A percentile compares a stretch with the other conserved stretches of the same genome.
These are phyloP conservation scores for Mnemiopsis leidyi DNA, from an alignment of 37 sponge, comb jelly and placozoan species.

Conservation along the genomic window DNA sequence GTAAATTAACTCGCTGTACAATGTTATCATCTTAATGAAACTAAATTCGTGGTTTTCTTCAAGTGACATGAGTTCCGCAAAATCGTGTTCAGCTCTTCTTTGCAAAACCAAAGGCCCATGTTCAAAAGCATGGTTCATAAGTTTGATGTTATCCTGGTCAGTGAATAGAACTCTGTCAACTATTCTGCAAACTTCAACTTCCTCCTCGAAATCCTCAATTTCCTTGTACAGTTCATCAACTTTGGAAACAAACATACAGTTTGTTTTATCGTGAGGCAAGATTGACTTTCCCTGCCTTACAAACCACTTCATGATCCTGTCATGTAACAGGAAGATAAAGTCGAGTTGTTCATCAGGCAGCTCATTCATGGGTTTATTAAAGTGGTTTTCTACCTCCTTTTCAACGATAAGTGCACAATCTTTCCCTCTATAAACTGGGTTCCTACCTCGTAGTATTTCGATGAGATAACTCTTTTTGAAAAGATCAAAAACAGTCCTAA, in stretches of 20 bases:
- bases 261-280: not conserved
- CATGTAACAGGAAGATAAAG: not conserved
- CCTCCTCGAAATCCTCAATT: not conserved
- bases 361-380: not conserved
- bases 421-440: not conserved
- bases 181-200: not conserved
- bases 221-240: not conserved
- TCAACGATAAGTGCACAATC: not conserved
- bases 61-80: constrained; percentile 22
- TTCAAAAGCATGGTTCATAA: constrained; percentile 48
- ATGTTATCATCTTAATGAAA: constrained; percentile 44
- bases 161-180: constrained; percentile 61
- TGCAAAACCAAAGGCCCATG: constrained; percentile 1
- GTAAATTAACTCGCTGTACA: constrained; percentile 22
- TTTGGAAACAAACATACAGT: not conserved
- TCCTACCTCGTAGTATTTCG: not conserved
- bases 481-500: constrained; percentile 44
- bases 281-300: constrained; percentile 42
- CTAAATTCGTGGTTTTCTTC: constrained; percentile 5
- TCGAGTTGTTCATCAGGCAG: not conserved
- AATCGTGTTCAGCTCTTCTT: not conserved
- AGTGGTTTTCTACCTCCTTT: not conserved
- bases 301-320: constrained; percentile 3
- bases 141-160: not conserved
- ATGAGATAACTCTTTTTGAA: not conserved